phyloP scores from a whole-genome alignment of 1,140 invertebrate genomes.

The Pseudomyrmex cubaensis region DNA sequence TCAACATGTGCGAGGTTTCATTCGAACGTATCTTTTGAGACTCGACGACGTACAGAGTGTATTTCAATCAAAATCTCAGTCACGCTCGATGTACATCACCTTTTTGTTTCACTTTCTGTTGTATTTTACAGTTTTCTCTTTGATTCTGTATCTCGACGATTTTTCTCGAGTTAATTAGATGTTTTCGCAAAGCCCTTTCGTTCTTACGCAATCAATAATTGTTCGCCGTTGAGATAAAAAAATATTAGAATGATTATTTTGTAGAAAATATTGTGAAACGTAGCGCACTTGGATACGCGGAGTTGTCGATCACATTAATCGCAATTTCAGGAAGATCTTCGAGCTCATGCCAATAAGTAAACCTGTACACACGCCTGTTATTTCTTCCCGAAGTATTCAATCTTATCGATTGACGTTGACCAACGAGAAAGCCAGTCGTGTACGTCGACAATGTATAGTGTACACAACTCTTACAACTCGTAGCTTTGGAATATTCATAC shows the following conservation, averaged over 20 bases:
- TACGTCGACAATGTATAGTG: not conserved
- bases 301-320: not conserved
- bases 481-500: not conserved
- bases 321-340: not conserved
- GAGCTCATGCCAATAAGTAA: not conserved
- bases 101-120: not conserved
- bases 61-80: not conserved
- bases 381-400: constrained; percentile 15
- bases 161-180: not conserved
- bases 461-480: constrained; percentile 26
- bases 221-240: not conserved
- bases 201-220: not conserved
- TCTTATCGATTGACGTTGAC: constrained; percentile 4
- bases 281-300: no score
- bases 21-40: not conserved
- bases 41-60: not conserved
- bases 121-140: not conserved
- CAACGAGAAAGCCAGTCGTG: constrained; percentile 4
- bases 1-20: not conserved
- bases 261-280: no score
- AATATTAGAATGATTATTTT: no score
- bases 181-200: not conserved
- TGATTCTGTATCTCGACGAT: not conserved
- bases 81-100: not conserved
- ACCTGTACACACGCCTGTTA: not conserved